phyloP scores from a whole-genome alignment of 2,888 invertebrate species.

The Eremobia ochroleuca region DNA sequence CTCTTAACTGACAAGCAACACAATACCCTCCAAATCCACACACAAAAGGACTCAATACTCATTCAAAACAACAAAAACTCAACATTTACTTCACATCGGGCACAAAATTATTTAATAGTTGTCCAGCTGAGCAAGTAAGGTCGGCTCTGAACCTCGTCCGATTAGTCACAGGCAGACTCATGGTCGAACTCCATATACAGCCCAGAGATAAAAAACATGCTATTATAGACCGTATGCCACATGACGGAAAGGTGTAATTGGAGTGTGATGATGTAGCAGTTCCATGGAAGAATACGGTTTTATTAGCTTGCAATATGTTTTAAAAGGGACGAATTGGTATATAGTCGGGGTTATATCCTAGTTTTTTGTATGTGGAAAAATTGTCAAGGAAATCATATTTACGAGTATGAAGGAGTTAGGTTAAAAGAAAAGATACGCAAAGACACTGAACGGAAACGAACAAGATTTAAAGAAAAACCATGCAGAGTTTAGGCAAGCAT shows the following conservation, averaged over 20 bases:
- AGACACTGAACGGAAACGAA: neutral
- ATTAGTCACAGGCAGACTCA: conserved; percentile 69
- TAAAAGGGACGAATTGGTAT: conserved; percentile 54
- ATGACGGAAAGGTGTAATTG: neutral
- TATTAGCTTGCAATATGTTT: conserved; percentile 53
- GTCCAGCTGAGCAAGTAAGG: conserved; percentile 65
- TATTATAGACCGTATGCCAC: conserved; percentile 37
- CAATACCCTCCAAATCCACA: neutral
- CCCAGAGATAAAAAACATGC: conserved; percentile 13
- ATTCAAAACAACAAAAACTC: conserved; percentile 38
- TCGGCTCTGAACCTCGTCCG: conserved; percentile 65
- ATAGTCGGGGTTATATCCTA: conserved; percentile 8
- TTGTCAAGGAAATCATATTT: conserved; percentile 5
- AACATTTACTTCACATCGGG: conserved; percentile 40
- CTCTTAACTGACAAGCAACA: conserved; percentile 1
- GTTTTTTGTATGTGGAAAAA: neutral
- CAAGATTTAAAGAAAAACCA: neutral
- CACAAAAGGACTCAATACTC: conserved; percentile 33
- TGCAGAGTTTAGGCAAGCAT: neutral
- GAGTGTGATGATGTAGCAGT: neutral
- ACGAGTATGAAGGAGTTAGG: neutral
- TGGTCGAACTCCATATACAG: conserved; percentile 66
- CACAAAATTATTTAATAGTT: conserved; percentile 65
- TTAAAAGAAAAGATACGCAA: neutral
- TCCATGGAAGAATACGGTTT: conserved; percentile 42